Base-by-base conservation (phyloP, 2,113 vertebrate genomes). In the Anoplopoma fimbria region DNA sequence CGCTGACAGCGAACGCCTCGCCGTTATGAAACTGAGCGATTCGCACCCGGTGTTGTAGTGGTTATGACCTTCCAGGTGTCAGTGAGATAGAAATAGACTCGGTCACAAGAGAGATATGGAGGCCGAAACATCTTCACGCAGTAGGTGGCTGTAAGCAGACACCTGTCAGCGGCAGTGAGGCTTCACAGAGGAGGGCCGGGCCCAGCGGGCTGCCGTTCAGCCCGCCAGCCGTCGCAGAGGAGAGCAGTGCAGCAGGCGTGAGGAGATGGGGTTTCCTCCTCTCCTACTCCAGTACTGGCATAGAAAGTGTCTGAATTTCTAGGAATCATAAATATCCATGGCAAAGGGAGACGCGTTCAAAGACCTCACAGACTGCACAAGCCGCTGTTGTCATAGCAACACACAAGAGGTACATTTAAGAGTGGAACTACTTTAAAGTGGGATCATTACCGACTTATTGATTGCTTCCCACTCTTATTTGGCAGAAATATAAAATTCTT, bases 71-170 rank as follows among this genome's bases (percentile, higher is more conserved):
- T 87, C 63, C 73, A 86, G 88, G 45, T 86, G 77, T 80, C 72
- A 15, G 68, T 55, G 38, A 74, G 84, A 87, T 69, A 76, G 70
- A 92, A 93, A 91, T 89, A 93, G 85, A 82, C 80, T 57, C 63
- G 75, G 88, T 90, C 81, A 89, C 82, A 34, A 83, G 69, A 81
- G 58, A 84, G 67, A 63, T 34, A 55, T 81, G 29, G 74, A 70
- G 75, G 55, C 79, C 72, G 34, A 33, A 49, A 89, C 73, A 68
- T 88, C 84, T 87, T 91, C 85, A 73, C 79, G 69, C 65, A 62
- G 80, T 77, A 62, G 76, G 80, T 49, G 73, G 10, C 72, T 91
- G 90, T 86, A 93, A 93, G 57, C 40, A 51, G 92, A 92, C 81
- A 89, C 88, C 77, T 17, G 27, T 21, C 68, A 83, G 75, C 76